Base-by-base conservation (phyloP, 2,797 vertebrate species). In the Prionace glauca region DNA sequence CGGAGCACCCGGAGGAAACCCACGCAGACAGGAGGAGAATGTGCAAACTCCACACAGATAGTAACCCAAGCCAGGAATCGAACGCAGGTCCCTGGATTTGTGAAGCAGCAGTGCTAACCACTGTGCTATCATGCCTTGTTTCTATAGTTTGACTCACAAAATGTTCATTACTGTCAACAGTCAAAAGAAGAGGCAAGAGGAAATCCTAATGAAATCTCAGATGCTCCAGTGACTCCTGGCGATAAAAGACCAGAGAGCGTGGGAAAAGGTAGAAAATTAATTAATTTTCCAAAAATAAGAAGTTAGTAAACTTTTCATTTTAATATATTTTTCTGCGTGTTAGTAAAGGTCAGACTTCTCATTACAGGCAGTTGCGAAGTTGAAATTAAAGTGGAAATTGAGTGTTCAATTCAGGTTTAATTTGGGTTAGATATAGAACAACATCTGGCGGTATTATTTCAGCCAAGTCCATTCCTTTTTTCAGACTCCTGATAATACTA, bases 141-240 rank as follows among this genome's bases (percentile, higher is more conserved):
- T 74, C 36, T 18, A 84, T 41, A 84, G 20, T 36, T 84, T 45
- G 36, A 84, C 36, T 84, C n/a, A 41, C 36, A 41, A 36, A 16
- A 41, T 84, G 36, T 45, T 84, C 18, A 84, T 84, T 84, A 9
- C 36, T 84, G 56, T 91, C 60, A 32, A 2, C 65, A 95, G 95
- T 18, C 86, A 50, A 8, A 29, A 71, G 77, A 93, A 67, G 84
- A 95, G 84, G 95, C 67, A 50, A 81, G 95, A 10, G 60, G 32
- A 86, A 90, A 92, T 50, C 56, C 95, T 84, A 84, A 86, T 71
- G 95, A 60, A n/a, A 69, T 95, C 16, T 29, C 56, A 87, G 18
- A 36, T 18, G 20, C 56, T 36, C 18, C 67, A 36, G 95, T 92
- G 29, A 65, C 29, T 56, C 67, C 50, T 10, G 32, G 18, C 20